Base-by-base conservation (phyloP, 2,113 vertebrate genomes). In the Vanacampus margaritifer region DNA sequence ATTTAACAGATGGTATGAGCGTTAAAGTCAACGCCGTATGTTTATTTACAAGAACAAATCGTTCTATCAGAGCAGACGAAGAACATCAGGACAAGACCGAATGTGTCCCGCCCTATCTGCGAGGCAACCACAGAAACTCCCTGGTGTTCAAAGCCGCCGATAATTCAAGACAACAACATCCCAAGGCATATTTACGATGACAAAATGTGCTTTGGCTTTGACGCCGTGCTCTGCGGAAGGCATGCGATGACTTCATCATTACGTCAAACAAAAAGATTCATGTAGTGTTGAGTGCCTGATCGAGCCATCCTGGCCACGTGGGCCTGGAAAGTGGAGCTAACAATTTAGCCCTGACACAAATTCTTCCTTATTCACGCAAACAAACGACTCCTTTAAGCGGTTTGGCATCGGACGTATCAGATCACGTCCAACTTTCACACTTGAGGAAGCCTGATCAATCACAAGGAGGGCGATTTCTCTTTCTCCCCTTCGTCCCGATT, bases 91-190 rank as follows among this genome's bases (percentile, higher is more conserved):
- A 61, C 65, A 35, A 35, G 64, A 4, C 78, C n/a, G n/a, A n/a
- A 71, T 58, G 57, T 63, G 61, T 43, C 62, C 45, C 69, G 28
- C 37, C 41, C 45, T 45, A 35, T 59, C 69, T 68, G 17, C 54
- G 71, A 70, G 66, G 50, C 46, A 23, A 67, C 60, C 74, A 23
- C 6, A 43, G 46, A 48, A 0, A n/a, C 50, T 78, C 67, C 32
- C 50, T 41, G 59, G 63, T 63, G 68, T 74, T 73, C 68, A 53
- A 76, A 76, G 70, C 28, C 64, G 5, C 43, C 53, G 64, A 75
- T 64, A 65, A 82, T 82, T 80, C 80, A 74, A 75, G 51, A 72
- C 79, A 84, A 50, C 80, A 78, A 79, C 51, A 59, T 70, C 79
- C 67, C 53, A 56, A 75, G 75, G 79, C 71, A 58, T 73, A 82